Conservation (phyloP, 2,888 invertebrate genomes). For the Masnerella sp. region DNA sequence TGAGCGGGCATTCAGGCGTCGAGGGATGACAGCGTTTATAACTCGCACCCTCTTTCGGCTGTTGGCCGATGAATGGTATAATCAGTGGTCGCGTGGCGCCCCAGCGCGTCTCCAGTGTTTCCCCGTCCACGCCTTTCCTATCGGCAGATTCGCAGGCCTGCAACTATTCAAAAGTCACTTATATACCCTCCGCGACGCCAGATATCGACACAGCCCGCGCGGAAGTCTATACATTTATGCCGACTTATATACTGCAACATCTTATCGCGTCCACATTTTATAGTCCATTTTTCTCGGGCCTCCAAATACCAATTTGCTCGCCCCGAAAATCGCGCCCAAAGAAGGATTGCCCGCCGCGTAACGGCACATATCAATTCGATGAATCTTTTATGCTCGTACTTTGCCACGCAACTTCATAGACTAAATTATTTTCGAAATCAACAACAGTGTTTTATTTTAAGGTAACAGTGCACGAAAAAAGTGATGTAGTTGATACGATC, state of each 20-base stretch:
- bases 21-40: constrained; percentile 73
- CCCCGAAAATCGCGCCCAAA: constrained; percentile 27
- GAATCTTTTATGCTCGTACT: constrained; percentile 16
- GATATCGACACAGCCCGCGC: constrained; percentile 53
- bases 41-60: constrained; percentile 73
- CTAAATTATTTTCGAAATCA: too few relatives aligned
- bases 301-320: constrained; percentile 57
- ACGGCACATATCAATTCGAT: constrained; percentile 19
- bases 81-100: constrained; percentile 77
- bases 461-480: too few relatives aligned
- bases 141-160: constrained; percentile 65
- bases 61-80: constrained; percentile 76
- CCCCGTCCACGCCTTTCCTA: constrained; percentile 66
- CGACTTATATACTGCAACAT: constrained; percentile 49
- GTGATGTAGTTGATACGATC: too few relatives aligned
- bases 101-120: constrained; percentile 64
- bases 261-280: constrained; percentile 58
- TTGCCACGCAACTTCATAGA: too few relatives aligned
- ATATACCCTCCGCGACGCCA: constrained; percentile 54
- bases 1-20: constrained; percentile 76
- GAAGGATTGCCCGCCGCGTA: constrained; percentile 21
- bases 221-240: constrained; percentile 58
- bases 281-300: constrained; percentile 54
- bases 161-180: constrained; percentile 67
- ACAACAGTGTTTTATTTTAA: too few relatives aligned